A percentile compares a stretch with the other conserved stretches of the same genome.
These are phyloP conservation scores for Diachrysia chrysitis DNA, from an alignment of 2,888 invertebrate genomes.

Conservation along the genomic window DNA sequence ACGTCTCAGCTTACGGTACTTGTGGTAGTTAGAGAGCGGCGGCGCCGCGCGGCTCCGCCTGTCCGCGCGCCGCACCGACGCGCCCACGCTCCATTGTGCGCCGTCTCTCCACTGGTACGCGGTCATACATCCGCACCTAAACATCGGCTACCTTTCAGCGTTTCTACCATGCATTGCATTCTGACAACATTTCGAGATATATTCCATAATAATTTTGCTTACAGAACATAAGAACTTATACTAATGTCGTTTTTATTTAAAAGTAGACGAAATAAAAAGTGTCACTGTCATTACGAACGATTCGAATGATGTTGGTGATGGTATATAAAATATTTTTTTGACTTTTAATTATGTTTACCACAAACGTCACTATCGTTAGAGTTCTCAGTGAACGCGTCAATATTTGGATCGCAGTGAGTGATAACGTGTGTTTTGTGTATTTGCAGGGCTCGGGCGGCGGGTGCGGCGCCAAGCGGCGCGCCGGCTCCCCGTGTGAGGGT, in stretches of 20 bases:
- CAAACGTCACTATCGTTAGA: slow-evolving; percentile 7
- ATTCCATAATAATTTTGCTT: slow-evolving; percentile 18
- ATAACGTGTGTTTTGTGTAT: slow-evolving; percentile 56
- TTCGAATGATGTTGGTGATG: slow-evolving; percentile 50
- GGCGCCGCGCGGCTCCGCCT: slow-evolving; percentile 53
- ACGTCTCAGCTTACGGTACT: slow-evolving; percentile 78
- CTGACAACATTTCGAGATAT: slow-evolving; percentile 39
- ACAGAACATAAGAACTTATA: slow-evolving; percentile 39
- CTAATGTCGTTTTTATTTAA: slow-evolving; percentile 25
- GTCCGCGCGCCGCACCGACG: slow-evolving; percentile 30
- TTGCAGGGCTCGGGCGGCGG: slow-evolving; percentile 88
- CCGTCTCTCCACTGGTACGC: slow-evolving; percentile 40
- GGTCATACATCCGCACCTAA: slow-evolving; percentile 53
- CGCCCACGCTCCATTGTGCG: slow-evolving; percentile 60
- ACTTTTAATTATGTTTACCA: slow-evolving; percentile 13
- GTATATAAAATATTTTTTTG: slow-evolving; percentile 31
- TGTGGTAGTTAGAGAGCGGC: slow-evolving; percentile 68
- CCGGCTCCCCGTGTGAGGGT: slow-evolving; percentile 86
- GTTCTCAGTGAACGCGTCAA: slow-evolving; percentile 7
- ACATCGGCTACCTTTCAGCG: slow-evolving; percentile 28
- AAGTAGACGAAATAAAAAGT: slow-evolving; percentile 46
- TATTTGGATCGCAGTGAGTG: slow-evolving; percentile 34
- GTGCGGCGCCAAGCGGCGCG: slow-evolving; percentile 88
- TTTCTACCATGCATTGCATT: slow-evolving; percentile 26
- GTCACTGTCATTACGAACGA: slow-evolving; percentile 57